Percentiles rank a stretch among this genome's conserved stretches.
phyloP scores from a whole-genome alignment of 2,888 invertebrate species.

The Hirtodrosophila alboralis region DNA sequence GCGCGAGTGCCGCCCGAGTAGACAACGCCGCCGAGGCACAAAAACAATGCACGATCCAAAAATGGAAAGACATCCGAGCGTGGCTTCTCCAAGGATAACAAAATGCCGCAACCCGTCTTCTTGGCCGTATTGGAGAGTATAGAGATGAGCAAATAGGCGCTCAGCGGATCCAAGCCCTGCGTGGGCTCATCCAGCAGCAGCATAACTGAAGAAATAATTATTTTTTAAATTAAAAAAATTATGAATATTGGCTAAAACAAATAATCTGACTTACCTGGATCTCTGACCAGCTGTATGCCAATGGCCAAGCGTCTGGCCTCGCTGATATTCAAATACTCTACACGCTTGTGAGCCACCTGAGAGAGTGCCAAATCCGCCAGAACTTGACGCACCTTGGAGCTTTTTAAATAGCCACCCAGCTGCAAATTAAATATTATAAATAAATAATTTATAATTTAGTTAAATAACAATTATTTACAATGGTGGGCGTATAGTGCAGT shows the following conservation, averaged over 20 bases:
- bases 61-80: slow-evolving; percentile 97
- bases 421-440: slow-evolving; percentile 77
- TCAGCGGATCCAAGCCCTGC: slow-evolving; percentile 96
- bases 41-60: slow-evolving; percentile 94
- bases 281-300: slow-evolving; percentile 95
- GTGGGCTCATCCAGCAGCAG: slow-evolving; percentile 96
- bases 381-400: slow-evolving; percentile 94
- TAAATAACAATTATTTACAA: slow-evolving; percentile 85
- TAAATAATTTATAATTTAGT: neutral
- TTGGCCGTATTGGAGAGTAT: slow-evolving; percentile 95
- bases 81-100: slow-evolving; percentile 96
- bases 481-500: slow-evolving; percentile 90
- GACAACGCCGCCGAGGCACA: slow-evolving; percentile 95
- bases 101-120: slow-evolving; percentile 94
- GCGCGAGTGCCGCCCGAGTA: slow-evolving; percentile 96
- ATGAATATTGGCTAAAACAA: too few species aligned
- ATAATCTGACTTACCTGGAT: slow-evolving; percentile 90
- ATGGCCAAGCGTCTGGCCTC: slow-evolving; percentile 95
- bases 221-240: too few species aligned
- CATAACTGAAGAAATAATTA: slow-evolving; percentile 86
- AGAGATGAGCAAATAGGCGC: slow-evolving; percentile 96
- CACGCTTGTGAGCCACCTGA: slow-evolving; percentile 93
- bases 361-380: slow-evolving; percentile 96
- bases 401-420: slow-evolving; percentile 90
- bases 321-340: slow-evolving; percentile 93